Evolutionary conservation across 2,888 invertebrate species (phyloP).

Genomic region (Mythimna vitellina): DNA sequence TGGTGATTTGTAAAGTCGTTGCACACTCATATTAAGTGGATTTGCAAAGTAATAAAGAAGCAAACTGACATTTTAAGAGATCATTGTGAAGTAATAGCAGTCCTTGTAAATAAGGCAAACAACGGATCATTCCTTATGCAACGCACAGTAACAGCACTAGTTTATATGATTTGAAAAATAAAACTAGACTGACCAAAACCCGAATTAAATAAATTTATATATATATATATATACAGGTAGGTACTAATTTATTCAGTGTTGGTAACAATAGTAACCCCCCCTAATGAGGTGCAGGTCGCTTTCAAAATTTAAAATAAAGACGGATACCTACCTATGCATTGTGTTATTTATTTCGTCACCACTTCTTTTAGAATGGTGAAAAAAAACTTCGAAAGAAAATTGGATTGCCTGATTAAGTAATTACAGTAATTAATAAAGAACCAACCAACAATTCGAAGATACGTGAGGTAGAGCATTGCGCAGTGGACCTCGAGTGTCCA

Average conservation of each 20-base stretch:
- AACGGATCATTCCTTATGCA: neutral
- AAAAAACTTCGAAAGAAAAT: neutral
- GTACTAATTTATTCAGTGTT: no score
- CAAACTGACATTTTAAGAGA: conserved; percentile 19
- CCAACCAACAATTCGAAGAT: no score
- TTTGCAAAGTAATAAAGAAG: conserved; percentile 2
- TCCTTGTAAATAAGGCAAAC: conserved; percentile 1
- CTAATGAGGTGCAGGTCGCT: no score
- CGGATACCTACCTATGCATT: no score
- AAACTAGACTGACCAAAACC: neutral
- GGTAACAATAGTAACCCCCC: no score
- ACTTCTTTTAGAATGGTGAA: no score
- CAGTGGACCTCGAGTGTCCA: neutral
- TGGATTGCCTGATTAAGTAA: neutral
- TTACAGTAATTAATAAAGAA: no score
- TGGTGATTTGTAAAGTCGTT: conserved; percentile 7
- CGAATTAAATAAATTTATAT: neutral
- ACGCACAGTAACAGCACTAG: neutral
- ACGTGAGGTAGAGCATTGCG: neutral
- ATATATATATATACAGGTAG: no score
- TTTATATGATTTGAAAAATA: no score
- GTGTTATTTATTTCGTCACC: no score
- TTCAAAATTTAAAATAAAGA: no score
- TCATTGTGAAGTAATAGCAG: conserved; percentile 9
- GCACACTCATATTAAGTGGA: conserved; percentile 10